Evolutionary conservation across 2,797 vertebrate genomes (phyloP).

Genomic region (Falco naumanni): DNA sequence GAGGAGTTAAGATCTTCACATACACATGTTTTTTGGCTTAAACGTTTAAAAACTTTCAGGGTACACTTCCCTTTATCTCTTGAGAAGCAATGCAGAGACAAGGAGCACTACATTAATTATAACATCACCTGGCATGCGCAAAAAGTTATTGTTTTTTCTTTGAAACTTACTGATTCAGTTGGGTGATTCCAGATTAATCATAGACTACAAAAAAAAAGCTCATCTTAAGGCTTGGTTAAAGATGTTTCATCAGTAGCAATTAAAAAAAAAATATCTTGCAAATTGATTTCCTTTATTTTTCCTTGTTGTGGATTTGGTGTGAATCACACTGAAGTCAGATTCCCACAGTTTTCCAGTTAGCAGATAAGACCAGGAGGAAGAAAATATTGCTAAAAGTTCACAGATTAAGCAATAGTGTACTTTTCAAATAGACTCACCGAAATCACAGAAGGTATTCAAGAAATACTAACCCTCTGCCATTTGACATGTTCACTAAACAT

Average conservation of each 20-base stretch:
- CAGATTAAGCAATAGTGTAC: background rate
- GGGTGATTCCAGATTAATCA: background rate
- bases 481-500: background rate
- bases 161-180: background rate
- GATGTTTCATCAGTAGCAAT: background rate
- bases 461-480: background rate
- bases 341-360: background rate
- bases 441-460: background rate
- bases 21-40: background rate
- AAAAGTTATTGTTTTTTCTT: background rate
- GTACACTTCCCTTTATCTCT: background rate
- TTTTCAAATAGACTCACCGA: background rate
- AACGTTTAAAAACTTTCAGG: background rate
- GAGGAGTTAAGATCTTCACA: background rate
- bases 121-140: background rate
- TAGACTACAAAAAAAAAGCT: background rate
- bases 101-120: background rate
- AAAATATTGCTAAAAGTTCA: background rate
- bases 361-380: background rate
- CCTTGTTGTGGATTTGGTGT: background rate
- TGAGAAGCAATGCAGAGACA: background rate
- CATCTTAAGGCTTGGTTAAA: background rate
- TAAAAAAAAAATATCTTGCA: background rate
- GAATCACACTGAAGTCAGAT: background rate
- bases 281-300: background rate